These are phyloP conservation scores for Perithous albicinctus DNA, from an alignment of 2,888 invertebrate genomes.

Conservation along the genomic window DNA sequence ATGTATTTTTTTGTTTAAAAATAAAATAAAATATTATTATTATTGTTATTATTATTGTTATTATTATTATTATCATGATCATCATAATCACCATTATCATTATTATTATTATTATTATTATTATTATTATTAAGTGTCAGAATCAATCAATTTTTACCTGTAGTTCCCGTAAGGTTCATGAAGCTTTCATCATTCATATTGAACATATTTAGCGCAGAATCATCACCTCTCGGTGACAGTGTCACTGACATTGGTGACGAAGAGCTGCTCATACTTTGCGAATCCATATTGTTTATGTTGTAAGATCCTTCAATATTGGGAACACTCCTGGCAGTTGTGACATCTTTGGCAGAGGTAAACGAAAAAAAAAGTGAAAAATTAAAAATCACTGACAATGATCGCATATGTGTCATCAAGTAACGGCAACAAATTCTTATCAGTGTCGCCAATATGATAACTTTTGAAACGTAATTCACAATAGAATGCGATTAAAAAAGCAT, in stretches of 20 bases:
- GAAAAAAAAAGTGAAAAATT: not conserved
- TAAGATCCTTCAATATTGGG: conserved; percentile 70
- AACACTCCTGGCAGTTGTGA: conserved; percentile 3
- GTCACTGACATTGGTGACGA: conserved; percentile 74
- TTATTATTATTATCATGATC: no score
- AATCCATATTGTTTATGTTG: conserved; percentile 68
- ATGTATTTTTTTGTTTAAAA: no score
- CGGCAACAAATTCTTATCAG: not conserved
- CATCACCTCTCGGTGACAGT: conserved; percentile 68
- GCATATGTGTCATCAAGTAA: no score
- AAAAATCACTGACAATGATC: no score
- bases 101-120: no score
- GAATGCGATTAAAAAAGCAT: conserved; percentile 36
- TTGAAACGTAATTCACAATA: no score
- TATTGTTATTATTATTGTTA: no score
- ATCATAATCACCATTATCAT: no score
- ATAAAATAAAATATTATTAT: no score
- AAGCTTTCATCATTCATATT: conserved; percentile 62
- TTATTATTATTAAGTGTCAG: no score
- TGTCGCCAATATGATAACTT: no score
- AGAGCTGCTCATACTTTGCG: conserved; percentile 68
- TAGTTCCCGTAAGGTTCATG: conserved; percentile 69
- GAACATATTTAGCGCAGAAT: conserved; percentile 54
- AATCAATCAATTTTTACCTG: conserved; percentile 58
- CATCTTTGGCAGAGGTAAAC: conserved; percentile 10